phyloP scores from a whole-genome alignment of 30 jellyfish, hydroid and myxozoan species.

The Aurelia sp. region DNA sequence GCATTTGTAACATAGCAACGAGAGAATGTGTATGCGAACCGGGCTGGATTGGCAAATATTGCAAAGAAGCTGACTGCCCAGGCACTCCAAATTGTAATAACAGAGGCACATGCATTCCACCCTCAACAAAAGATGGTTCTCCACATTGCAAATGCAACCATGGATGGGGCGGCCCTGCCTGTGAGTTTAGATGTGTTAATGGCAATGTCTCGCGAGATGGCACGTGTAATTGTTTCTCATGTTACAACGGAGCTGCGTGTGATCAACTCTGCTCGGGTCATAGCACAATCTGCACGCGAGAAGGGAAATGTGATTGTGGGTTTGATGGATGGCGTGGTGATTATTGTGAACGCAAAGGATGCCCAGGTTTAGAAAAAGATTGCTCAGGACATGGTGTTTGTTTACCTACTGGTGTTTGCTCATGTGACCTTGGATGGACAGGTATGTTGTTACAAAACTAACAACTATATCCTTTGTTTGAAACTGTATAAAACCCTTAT shows the following conservation, averaged over 20 bases:
- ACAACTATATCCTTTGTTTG: too few relatives aligned
- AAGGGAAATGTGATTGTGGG: conserved; percentile 72
- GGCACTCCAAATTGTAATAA: conserved; percentile 75
- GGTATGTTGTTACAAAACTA: conserved; percentile 6
- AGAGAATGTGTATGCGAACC: conserved; percentile 61
- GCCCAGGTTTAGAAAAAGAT: conserved; percentile 57
- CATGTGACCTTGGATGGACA: conserved; percentile 75
- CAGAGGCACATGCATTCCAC: conserved; percentile 59
- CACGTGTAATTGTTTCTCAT: conserved; percentile 57
- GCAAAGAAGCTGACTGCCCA: conserved; percentile 76
- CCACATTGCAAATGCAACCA: conserved; percentile 59
- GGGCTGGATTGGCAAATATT: conserved; percentile 70
- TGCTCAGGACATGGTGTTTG: conserved; percentile 77
- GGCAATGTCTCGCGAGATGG: conserved; percentile 71
- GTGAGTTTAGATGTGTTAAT: conserved; percentile 61
- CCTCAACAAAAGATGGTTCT: conserved; percentile 9
- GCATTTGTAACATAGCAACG: conserved; percentile 62
- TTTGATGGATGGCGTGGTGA: conserved; percentile 82
- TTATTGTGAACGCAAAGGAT: conserved; percentile 65
- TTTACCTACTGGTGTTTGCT: conserved; percentile 73
- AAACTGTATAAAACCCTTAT: too few relatives aligned
- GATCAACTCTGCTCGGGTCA: conserved; percentile 70
- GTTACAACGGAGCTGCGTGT: conserved; percentile 74
- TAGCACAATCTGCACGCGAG: conserved; percentile 55
- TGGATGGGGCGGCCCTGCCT: conserved; percentile 84